Evolutionary conservation across 2,113 vertebrate species (phyloP).

Genomic region (Irena cyanogastra): DNA sequence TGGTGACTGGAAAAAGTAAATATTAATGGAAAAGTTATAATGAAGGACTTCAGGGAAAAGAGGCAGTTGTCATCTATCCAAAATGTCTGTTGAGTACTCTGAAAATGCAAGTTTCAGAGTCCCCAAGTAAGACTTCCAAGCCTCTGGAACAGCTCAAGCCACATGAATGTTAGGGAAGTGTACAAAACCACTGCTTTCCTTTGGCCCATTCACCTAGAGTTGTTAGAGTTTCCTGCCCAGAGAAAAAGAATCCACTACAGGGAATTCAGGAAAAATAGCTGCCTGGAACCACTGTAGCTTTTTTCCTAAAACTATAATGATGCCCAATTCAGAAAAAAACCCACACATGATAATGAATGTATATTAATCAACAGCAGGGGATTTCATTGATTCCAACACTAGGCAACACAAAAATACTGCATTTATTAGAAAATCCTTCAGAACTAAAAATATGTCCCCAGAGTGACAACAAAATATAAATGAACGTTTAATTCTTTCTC

Average conservation of each 20-base stretch:
- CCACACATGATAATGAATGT: not conserved
- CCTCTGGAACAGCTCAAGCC: not conserved
- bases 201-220: constrained; percentile 49
- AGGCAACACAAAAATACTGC: not conserved
- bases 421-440: not conserved
- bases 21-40: constrained; percentile 38
- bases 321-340: not conserved
- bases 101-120: constrained; percentile 46
- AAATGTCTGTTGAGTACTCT: constrained; percentile 25
- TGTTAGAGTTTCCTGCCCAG: constrained; percentile 51
- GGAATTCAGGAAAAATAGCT: constrained; percentile 48
- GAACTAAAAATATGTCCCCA: not conserved
- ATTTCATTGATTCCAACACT: not conserved
- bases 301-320: constrained; percentile 4
- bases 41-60: constrained; percentile 29
- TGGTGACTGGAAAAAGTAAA: constrained; percentile 35
- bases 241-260: constrained; percentile 52
- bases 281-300: not conserved
- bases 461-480: not conserved
- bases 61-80: constrained; percentile 14
- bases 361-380: not conserved
- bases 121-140: constrained; percentile 39
- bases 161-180: constrained; percentile 59
- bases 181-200: constrained; percentile 55
- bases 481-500: not conserved